phyloP scores from a whole-genome alignment of 2,888 invertebrate species.

The Epistrophe eligans region DNA sequence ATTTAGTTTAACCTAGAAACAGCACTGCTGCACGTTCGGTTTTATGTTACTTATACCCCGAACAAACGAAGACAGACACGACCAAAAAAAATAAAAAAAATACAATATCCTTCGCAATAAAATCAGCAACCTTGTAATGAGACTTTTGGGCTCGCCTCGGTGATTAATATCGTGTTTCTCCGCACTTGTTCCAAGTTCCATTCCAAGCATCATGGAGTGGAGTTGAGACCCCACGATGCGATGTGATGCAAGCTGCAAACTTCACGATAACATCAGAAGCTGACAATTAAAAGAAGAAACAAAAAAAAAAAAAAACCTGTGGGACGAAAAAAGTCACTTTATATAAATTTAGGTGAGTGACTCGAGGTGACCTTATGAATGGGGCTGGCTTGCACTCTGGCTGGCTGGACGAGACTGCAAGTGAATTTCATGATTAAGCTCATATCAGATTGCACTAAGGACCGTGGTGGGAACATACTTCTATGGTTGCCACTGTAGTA shows the following conservation, averaged over 20 bases:
- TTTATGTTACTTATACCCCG: conserved; percentile 16
- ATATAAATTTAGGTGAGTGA: conserved; percentile 67
- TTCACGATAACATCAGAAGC: conserved; percentile 56
- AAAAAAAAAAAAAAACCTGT: background rate
- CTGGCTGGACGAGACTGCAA: conserved; percentile 34
- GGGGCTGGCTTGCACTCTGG: background rate
- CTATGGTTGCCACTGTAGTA: background rate
- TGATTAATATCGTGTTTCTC: conserved; percentile 72
- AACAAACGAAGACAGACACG: background rate
- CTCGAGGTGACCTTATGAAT: conserved; percentile 63
- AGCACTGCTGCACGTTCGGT: conserved; percentile 7
- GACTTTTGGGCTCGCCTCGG: conserved; percentile 69
- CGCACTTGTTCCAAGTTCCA: conserved; percentile 61
- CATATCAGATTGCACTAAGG: conserved; percentile 56
- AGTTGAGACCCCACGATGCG: conserved; percentile 8
- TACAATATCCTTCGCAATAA: conserved; percentile 58
- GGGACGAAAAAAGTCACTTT: conserved; percentile 42
- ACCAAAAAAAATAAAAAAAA: conserved; percentile 3
- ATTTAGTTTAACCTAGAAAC: conserved; percentile 42
- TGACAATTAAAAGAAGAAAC: conserved; percentile 56
- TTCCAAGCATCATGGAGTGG: background rate
- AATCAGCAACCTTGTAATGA: conserved; percentile 67
- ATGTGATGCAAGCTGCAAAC: conserved; percentile 30
- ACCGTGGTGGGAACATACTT: background rate
- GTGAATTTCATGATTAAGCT: conserved; percentile 52